phyloP scores from a whole-genome alignment of 2,888 invertebrate genomes.

The Metacarcinus magister region DNA sequence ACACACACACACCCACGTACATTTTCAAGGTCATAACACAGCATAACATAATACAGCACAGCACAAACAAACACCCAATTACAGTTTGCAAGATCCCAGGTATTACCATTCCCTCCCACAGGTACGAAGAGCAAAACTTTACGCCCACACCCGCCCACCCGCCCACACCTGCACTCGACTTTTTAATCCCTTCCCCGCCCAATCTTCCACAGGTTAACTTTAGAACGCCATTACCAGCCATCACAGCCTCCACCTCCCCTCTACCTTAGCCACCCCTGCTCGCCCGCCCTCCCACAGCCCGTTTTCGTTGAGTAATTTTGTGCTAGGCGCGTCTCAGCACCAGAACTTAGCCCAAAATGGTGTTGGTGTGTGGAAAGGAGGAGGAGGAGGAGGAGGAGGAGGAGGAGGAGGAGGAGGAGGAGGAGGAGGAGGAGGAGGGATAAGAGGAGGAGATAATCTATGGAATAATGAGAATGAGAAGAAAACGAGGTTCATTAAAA shows the following conservation, averaged over 20 bases:
- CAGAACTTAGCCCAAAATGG: neutral
- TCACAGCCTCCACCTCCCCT: neutral
- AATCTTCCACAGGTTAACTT: too few relatives aligned
- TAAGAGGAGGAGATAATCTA: neutral
- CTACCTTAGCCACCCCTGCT: neutral
- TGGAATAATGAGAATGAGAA: constrained; percentile 13
- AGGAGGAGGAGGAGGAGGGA: neutral
- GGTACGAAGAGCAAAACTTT: too few relatives aligned
- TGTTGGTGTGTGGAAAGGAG: neutral
- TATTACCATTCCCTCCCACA: too few relatives aligned
- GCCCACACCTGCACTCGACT: too few relatives aligned
- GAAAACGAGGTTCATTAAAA: neutral
- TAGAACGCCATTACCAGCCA: too few relatives aligned
- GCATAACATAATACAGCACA: too few relatives aligned
- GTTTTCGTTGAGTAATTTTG: neutral
- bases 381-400: neutral
- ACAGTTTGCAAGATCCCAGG: too few relatives aligned
- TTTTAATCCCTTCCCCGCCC: too few relatives aligned
- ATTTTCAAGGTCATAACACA: too few relatives aligned
- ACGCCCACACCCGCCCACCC: too few relatives aligned
- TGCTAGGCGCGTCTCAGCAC: neutral
- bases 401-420: neutral
- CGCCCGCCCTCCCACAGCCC: neutral
- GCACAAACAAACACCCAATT: too few relatives aligned
- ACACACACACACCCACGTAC: too few relatives aligned